phyloP scores from a whole-genome alignment of 2,113 vertebrate genomes.

The Eublepharis macularius region DNA sequence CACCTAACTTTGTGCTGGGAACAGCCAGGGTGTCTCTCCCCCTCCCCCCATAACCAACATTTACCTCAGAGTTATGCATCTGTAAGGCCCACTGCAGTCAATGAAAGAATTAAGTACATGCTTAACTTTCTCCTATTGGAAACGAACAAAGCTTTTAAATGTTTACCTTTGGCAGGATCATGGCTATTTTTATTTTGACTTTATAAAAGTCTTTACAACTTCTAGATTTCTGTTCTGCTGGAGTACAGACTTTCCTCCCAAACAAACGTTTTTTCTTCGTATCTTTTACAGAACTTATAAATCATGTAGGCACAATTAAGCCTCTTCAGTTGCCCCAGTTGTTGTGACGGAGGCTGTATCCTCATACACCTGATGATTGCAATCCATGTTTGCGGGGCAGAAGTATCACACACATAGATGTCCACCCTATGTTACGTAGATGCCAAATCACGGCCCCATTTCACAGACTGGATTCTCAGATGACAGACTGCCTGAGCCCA shows the following conservation, averaged over 20 bases:
- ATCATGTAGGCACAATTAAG: no score
- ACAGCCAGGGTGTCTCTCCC: no score
- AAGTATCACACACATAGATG: not conserved
- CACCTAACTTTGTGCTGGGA: not conserved
- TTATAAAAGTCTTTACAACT: not conserved
- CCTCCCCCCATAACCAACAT: no score
- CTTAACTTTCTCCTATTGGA: not conserved
- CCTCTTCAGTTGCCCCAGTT: no score
- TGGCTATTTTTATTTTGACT: not conserved
- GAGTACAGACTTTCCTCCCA: not conserved
- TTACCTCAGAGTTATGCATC: not conserved
- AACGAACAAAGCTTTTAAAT: not conserved
- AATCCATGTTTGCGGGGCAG: no score
- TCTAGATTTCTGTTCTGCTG: not conserved
- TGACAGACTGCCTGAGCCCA: no score
- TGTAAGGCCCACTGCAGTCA: not conserved
- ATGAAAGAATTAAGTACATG: not conserved
- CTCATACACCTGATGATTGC: no score
- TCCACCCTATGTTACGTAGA: not conserved
- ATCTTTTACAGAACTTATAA: no score
- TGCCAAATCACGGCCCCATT: not conserved
- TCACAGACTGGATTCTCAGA: not conserved
- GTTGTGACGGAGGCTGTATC: no score
- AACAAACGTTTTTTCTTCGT: not conserved
- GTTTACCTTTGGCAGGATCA: not conserved